Evolutionary conservation across 2,888 invertebrate genomes (phyloP).

Genomic region (Eupithecia dodoneata): DNA sequence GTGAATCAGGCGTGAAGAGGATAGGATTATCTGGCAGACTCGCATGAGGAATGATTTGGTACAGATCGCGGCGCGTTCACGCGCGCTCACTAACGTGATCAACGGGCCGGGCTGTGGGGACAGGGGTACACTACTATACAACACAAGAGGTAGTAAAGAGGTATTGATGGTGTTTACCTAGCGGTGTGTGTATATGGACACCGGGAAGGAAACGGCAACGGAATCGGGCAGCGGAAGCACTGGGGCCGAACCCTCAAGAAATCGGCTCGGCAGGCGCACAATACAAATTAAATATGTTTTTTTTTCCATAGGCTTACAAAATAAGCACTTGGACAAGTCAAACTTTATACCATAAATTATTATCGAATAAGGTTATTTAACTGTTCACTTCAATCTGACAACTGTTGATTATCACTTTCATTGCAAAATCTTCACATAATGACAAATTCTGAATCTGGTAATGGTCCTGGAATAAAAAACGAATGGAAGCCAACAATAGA

Average conservation of each 20-base stretch:
- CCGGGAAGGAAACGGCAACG: not conserved
- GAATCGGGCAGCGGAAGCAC: not conserved
- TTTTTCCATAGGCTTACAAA: no score
- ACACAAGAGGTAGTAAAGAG: not conserved
- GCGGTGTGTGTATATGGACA: not conserved
- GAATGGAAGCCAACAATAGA: not conserved
- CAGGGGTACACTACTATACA: not conserved
- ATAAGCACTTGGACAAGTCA: no score
- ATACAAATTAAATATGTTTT: not conserved
- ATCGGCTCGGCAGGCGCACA: not conserved
- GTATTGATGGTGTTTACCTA: not conserved
- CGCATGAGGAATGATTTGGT: not conserved
- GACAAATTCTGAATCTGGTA: not conserved
- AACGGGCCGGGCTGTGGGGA: not conserved
- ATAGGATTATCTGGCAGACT: constrained; percentile 1
- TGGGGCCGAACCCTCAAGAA: not conserved
- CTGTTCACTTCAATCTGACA: no score
- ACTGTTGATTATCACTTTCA: no score
- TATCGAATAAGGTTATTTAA: no score
- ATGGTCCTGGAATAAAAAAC: not conserved
- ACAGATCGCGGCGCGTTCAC: not conserved
- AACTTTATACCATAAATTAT: no score
- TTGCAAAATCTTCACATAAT: no score
- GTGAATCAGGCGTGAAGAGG: not conserved
- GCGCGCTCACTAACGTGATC: not conserved